phyloP scores from a whole-genome alignment of 2,888 invertebrate genomes.

The Prenolepis imparis region DNA sequence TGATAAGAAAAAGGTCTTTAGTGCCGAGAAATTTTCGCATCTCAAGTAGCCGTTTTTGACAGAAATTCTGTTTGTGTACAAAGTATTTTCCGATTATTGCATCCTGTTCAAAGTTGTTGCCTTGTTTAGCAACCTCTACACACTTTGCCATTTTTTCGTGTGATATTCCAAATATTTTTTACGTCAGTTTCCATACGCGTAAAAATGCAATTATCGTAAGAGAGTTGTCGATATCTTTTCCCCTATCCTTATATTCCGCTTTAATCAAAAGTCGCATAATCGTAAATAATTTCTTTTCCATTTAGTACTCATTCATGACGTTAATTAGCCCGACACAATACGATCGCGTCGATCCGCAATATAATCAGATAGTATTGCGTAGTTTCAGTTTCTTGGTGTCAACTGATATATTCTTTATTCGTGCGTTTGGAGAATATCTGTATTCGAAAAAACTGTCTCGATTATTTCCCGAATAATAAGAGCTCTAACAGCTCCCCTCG shows the following conservation, averaged over 20 bases:
- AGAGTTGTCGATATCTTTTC: background rate
- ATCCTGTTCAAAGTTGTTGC: background rate
- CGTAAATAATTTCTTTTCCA: background rate
- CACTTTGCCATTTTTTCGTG: background rate
- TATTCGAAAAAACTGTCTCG: background rate
- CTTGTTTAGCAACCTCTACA: background rate
- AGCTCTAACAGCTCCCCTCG: background rate
- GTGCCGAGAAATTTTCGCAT: conserved; percentile 15
- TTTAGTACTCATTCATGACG: background rate
- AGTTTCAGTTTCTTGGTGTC: conserved; percentile 5
- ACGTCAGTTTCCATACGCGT: background rate
- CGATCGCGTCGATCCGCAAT: background rate
- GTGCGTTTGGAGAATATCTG: background rate
- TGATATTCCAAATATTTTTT: background rate
- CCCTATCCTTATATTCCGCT: background rate
- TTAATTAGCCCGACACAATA: background rate
- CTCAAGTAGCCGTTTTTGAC: background rate
- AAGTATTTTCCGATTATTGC: conserved; percentile 10
- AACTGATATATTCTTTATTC: background rate
- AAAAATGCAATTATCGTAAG: conserved; percentile 19
- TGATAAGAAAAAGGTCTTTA: background rate
- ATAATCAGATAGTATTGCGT: background rate
- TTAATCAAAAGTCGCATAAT: conserved; percentile 4
- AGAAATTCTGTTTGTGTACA: background rate
- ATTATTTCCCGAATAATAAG: background rate